These are phyloP conservation scores for Xiphophorus maculatus DNA, from an alignment of 2,113 vertebrate species.

Conservation along the genomic window DNA sequence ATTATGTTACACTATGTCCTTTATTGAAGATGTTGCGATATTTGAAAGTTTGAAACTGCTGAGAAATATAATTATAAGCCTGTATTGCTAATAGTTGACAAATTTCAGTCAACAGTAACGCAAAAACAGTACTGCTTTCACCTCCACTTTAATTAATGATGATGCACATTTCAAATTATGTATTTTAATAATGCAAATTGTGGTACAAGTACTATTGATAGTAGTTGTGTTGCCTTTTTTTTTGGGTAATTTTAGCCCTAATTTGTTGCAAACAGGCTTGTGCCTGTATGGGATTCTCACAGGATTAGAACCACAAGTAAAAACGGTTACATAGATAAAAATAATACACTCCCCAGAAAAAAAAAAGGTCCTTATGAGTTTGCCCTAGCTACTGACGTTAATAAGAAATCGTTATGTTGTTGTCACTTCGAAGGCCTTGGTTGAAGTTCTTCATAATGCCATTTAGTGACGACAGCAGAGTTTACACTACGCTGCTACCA, in stretches of 20 bases:
- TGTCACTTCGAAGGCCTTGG: constrained; percentile 12
- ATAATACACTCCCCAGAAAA: background rate
- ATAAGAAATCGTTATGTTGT: constrained; percentile 2
- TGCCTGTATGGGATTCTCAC: too few relatives aligned
- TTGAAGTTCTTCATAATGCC: constrained; percentile 5
- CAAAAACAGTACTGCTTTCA: too few relatives aligned
- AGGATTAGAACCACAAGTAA: too few relatives aligned
- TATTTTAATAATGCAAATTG: too few relatives aligned
- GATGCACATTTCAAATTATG: too few relatives aligned
- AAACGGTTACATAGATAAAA: background rate
- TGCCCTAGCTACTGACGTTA: background rate
- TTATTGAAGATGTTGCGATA: background rate
- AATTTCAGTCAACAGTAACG: too few relatives aligned
- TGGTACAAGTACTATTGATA: too few relatives aligned
- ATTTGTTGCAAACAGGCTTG: background rate
- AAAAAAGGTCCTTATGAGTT: background rate
- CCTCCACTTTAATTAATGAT: too few relatives aligned
- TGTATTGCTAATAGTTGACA: too few relatives aligned
- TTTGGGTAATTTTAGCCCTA: background rate
- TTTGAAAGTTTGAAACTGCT: background rate
- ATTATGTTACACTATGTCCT: background rate
- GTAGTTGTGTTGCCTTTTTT: too few relatives aligned
- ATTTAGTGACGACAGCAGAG: constrained; percentile 16
- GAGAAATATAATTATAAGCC: too few relatives aligned
- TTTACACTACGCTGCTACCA: constrained; percentile 41